Evolutionary conservation across 1,140 invertebrate genomes (phyloP).

Genomic region (Aphelinus certus): DNA sequence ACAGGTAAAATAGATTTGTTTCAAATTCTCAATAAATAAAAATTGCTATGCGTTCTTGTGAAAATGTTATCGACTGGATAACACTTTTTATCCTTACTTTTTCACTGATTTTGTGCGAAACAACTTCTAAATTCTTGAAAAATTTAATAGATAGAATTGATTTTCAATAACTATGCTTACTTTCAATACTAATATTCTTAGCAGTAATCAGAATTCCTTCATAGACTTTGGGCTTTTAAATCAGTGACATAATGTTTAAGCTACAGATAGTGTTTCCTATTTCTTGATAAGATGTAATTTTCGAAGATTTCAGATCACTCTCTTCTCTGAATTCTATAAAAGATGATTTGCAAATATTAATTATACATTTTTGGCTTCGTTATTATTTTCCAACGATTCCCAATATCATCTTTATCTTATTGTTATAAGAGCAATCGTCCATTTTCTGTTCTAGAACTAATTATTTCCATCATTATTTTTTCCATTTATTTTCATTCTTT

Average conservation of each 20-base stretch:
- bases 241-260: not conserved
- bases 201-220: not conserved
- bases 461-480: constrained; percentile 6
- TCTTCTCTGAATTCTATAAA: constrained; percentile 22
- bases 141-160: not conserved
- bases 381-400: constrained; percentile 30
- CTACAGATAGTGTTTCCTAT: constrained; percentile 1
- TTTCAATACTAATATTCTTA: no score
- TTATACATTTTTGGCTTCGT: constrained; percentile 38
- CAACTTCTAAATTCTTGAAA: constrained; percentile 32
- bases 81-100: constrained; percentile 18
- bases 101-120: constrained; percentile 24
- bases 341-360: constrained; percentile 36
- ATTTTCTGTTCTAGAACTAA: constrained; percentile 32
- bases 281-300: not conserved
- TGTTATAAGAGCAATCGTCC: constrained; percentile 29
- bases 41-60: constrained; percentile 25
- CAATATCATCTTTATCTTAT: constrained; percentile 31
- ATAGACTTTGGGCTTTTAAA: no score
- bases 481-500: constrained; percentile 24
- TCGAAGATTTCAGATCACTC: constrained; percentile 25
- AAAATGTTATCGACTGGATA: constrained; percentile 11
- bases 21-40: constrained; percentile 27
- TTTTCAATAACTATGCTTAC: no score
- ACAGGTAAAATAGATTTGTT: constrained; percentile 14